These are phyloP conservation scores for Dryas iulia DNA, from an alignment of 1,140 invertebrate genomes.

Conservation along the genomic window DNA sequence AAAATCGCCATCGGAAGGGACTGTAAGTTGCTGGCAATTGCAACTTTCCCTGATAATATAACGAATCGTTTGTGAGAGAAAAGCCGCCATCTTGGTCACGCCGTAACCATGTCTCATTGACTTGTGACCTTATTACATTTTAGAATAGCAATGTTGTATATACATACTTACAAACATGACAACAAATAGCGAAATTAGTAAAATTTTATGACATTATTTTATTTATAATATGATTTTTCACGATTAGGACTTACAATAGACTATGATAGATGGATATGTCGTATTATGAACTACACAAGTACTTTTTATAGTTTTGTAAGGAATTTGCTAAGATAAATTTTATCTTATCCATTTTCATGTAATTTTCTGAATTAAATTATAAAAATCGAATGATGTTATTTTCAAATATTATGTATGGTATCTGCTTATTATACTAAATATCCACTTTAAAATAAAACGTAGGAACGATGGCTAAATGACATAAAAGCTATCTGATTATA, in stretches of 20 bases:
- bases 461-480: conserved; percentile 15
- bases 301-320: too few species aligned
- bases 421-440: not conserved
- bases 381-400: too few species aligned
- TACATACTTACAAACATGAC: not conserved
- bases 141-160: not conserved
- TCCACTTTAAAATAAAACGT: not conserved
- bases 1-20: conserved; percentile 40
- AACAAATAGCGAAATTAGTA: not conserved
- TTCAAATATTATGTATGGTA: not conserved
- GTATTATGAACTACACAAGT: too few species aligned
- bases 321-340: too few species aligned
- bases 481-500: conserved; percentile 36
- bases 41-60: conserved; percentile 37
- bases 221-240: not conserved
- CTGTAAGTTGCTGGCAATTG: conserved; percentile 40
- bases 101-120: conserved; percentile 26
- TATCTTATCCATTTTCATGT: not conserved
- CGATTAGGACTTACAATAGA: too few species aligned
- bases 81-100: conserved; percentile 16
- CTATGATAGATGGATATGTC: too few species aligned
- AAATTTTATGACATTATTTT: not conserved
- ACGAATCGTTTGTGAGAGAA: conserved; percentile 16
- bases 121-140: conserved; percentile 20
- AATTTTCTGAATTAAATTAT: too few species aligned